Base-by-base conservation (phyloP, 2,113 vertebrate species). In the Prionailurus viverrinus region DNA sequence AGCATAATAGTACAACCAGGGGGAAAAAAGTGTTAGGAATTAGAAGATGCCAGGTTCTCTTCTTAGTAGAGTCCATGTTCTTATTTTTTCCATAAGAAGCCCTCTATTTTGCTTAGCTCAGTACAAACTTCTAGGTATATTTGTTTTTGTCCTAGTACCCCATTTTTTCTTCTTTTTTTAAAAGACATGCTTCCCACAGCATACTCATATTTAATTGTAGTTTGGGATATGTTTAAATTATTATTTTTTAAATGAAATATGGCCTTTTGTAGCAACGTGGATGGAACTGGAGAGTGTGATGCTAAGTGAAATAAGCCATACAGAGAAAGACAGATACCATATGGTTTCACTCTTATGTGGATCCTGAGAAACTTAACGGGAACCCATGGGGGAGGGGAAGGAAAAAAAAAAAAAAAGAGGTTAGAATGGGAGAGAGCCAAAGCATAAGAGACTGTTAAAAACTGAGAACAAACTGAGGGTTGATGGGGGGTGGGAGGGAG, bases 191-290 rank as follows among this genome's bases (percentile, higher is more conserved):
- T 90, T 84, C 63, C 36, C 27, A 71, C 16, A 36, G 2, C 82
- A 71, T 51, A 88, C 45, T 86, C 5, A 4, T 63, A 0, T 55
- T 94, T 91, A 80, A 76, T 23, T 92, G 11, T 19, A 88, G 27
- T 3, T 88, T 95, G 25, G 7, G n/a, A 69, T 89, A 18, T 69
- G 36, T 55, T 23, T 74, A 71, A n/a, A 53, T 96, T 78, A 83
- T 5, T 97, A 87, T 85, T 96, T 27, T 3, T 90, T 79, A 39
- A 86, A 23, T 74, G n/a, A n/a, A n/a, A n/a, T n/a, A n/a, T n/a
- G n/a, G n/a, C n/a, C n/a, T n/a, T n/a, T n/a, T n/a, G n/a, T n/a
- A n/a, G n/a, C n/a, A n/a, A n/a, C n/a, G n/a, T n/a, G n/a, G n/a
- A n/a, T n/a, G n/a, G n/a, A n/a, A n/a, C n/a, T n/a, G n/a, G n/a